These are phyloP conservation scores for Mareca penelope DNA, from an alignment of 2,797 vertebrate species.

Conservation along the genomic window DNA sequence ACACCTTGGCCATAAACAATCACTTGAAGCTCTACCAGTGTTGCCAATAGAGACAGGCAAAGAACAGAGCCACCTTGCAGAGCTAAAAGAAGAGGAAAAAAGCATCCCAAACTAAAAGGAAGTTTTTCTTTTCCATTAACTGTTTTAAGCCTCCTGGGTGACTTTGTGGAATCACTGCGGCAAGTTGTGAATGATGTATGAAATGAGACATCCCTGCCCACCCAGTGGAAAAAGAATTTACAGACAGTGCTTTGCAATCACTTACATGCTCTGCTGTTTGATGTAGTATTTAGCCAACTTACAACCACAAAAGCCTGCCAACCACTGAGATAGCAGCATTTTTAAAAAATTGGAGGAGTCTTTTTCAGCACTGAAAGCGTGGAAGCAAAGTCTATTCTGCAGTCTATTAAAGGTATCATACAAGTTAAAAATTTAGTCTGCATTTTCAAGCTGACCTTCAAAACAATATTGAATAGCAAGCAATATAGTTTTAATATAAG, in stretches of 20 bases:
- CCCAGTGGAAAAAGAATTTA: background rate
- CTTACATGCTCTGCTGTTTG: background rate
- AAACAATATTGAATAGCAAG: background rate
- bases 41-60: background rate
- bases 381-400: background rate
- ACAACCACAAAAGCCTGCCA: background rate
- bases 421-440: background rate
- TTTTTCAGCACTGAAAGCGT: background rate
- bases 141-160: background rate
- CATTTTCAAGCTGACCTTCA: background rate
- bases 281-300: background rate
- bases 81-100: background rate
- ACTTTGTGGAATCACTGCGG: slow-evolving; percentile 15
- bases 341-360: background rate
- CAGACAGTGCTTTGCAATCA: background rate
- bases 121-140: slow-evolving; percentile 12
- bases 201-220: slow-evolving; percentile 20
- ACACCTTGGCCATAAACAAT: background rate
- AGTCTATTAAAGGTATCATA: accelerated
- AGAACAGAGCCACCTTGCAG: background rate
- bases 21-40: background rate
- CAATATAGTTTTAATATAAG: background rate
- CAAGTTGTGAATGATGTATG: slow-evolving; percentile 26
- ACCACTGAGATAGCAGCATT: background rate
- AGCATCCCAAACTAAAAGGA: background rate